A percentile compares a stretch with the other conserved stretches of the same genome.
These are phyloP conservation scores for Hippocampus abdominalis DNA, from an alignment of 2,113 vertebrate species.

Conservation along the genomic window DNA sequence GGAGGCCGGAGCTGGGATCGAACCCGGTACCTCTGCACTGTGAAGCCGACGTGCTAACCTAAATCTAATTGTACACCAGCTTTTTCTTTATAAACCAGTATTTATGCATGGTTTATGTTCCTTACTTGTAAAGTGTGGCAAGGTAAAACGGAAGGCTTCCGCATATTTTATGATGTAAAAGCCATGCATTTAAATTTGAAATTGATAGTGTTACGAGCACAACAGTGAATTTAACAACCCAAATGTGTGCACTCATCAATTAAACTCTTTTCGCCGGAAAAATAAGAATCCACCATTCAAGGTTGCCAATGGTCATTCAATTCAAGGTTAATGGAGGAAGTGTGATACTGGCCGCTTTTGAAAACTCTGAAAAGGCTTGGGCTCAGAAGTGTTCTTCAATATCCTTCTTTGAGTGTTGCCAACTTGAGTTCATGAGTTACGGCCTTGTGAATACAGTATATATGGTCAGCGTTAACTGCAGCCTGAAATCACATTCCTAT, in stretches of 20 bases:
- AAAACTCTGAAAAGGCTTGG: background rate
- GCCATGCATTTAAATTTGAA: background rate
- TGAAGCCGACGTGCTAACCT: too few relatives aligned
- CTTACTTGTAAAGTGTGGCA: background rate
- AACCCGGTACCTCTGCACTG: too few relatives aligned
- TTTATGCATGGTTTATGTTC: background rate
- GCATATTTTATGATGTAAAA: background rate
- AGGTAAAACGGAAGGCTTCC: background rate
- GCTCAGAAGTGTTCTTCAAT: background rate
- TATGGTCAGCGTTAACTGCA: background rate
- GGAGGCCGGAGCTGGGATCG: too few relatives aligned
- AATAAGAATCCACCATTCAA: background rate
- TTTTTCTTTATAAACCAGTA: background rate
- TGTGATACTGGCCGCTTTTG: background rate
- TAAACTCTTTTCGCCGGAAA: background rate
- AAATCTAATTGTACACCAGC: background rate
- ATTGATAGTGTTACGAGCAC: background rate
- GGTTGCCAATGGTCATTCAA: background rate
- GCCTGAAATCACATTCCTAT: background rate
- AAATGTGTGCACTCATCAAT: background rate
- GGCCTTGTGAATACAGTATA: too few relatives aligned
- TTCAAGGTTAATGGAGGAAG: background rate
- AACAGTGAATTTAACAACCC: background rate
- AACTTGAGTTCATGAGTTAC: background rate
- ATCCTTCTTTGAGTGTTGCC: background rate